These are phyloP conservation scores for Aphodius sticticus DNA, from an alignment of 2,888 invertebrate genomes.

Conservation along the genomic window DNA sequence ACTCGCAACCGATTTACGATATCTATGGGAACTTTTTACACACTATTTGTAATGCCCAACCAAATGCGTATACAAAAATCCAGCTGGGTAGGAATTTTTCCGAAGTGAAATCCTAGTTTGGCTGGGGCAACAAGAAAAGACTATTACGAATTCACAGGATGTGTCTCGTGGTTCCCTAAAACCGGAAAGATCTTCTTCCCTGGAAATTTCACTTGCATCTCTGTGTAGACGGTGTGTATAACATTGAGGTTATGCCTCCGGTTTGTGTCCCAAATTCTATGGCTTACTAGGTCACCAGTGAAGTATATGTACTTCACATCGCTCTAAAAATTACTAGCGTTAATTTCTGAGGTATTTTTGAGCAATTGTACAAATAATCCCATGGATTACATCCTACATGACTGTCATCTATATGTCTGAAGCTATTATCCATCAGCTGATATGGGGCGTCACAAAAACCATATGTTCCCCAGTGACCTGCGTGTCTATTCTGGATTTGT, in stretches of 20 bases:
- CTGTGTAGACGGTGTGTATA: constrained; percentile 63
- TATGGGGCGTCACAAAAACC: constrained; percentile 78
- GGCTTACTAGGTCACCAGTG: constrained; percentile 87
- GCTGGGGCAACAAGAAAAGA: background rate
- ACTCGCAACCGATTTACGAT: too few relatives aligned
- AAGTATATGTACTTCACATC: constrained; percentile 72
- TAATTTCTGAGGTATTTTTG: too few relatives aligned
- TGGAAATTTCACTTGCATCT: constrained; percentile 59
- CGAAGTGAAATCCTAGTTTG: too few relatives aligned
- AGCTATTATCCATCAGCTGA: constrained; percentile 70
- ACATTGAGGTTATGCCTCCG: constrained; percentile 67
- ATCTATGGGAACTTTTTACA: too few relatives aligned
- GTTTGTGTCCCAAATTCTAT: constrained; percentile 86
- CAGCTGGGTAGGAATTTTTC: too few relatives aligned
- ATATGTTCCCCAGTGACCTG: constrained; percentile 86
- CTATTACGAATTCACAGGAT: constrained; percentile 41
- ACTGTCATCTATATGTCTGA: constrained; percentile 40
- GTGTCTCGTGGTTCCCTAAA: constrained; percentile 34
- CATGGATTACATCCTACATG: constrained; percentile 36
- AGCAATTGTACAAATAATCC: constrained; percentile 5
- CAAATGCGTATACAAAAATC: too few relatives aligned
- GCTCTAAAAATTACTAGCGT: constrained; percentile 26
- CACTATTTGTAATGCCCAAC: too few relatives aligned
- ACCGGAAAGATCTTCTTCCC: constrained; percentile 58
- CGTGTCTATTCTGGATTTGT: constrained; percentile 56